phyloP scores from a whole-genome alignment of 2,797 vertebrate genomes.

The Chloroceryle inda region DNA sequence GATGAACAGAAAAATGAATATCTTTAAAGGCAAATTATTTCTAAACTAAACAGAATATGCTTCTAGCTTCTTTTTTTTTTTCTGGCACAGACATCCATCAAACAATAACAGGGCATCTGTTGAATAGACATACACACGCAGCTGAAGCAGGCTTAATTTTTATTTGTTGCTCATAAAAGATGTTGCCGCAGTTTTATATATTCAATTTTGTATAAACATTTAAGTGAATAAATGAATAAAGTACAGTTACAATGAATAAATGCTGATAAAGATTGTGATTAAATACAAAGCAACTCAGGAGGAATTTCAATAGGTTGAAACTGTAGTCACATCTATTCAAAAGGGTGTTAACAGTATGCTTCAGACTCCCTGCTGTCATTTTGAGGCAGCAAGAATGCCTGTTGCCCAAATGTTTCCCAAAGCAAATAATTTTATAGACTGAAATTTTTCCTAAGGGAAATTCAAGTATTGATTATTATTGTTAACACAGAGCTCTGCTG shows the following conservation, averaged over 20 bases:
- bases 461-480: neutral
- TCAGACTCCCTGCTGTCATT: neutral
- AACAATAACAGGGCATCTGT: slow-evolving; percentile 63
- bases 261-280: slow-evolving; percentile 41
- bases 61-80: slow-evolving; percentile 47
- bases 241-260: slow-evolving; percentile 40
- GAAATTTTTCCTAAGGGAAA: neutral
- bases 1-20: slow-evolving; percentile 23
- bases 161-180: slow-evolving; percentile 60
- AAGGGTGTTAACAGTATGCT: slow-evolving; percentile 42
- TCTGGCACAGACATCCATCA: slow-evolving; percentile 53
- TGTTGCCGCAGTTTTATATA: slow-evolving; percentile 34
- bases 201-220: slow-evolving; percentile 60
- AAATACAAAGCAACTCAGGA: neutral
- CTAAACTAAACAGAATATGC: slow-evolving; percentile 29
- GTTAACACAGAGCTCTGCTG: neutral
- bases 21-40: slow-evolving; percentile 49
- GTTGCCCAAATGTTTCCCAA: slow-evolving; percentile 16
- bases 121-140: slow-evolving; percentile 31
- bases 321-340: slow-evolving; percentile 26
- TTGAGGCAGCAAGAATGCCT: slow-evolving; percentile 3
- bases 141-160: slow-evolving; percentile 48
- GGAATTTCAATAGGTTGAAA: slow-evolving; percentile 52
- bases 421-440: slow-evolving; percentile 4
- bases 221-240: slow-evolving; percentile 62